Evolutionary conservation across 2,888 invertebrate genomes (phyloP).

Genomic region (Trichopoda pennipes): DNA sequence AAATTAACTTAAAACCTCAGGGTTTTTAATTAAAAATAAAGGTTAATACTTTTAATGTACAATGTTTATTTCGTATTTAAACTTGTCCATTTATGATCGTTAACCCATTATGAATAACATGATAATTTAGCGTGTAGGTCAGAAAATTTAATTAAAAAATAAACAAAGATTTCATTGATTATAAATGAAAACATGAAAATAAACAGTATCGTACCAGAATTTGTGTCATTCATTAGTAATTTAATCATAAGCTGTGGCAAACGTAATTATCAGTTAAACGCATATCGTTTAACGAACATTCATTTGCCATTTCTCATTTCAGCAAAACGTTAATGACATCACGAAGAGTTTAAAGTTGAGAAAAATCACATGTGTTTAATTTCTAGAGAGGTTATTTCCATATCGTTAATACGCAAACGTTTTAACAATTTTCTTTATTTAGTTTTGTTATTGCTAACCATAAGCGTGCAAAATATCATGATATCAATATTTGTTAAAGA

Average conservation of each 20-base stretch:
- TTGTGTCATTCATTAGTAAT: constrained; percentile 42
- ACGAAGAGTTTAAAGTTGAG: constrained; percentile 13
- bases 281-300: constrained; percentile 6
- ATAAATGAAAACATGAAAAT: constrained; percentile 21
- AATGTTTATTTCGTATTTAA: neutral
- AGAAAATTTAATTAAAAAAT: constrained; percentile 45
- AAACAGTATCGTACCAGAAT: constrained; percentile 23
- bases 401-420: neutral
- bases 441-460: neutral
- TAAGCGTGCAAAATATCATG: constrained; percentile 3
- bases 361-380: constrained; percentile 17
- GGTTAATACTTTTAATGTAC: neutral
- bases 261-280: constrained; percentile 2
- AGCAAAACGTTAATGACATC: constrained; percentile 26
- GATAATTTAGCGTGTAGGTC: constrained; percentile 45
- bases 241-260: constrained; percentile 19
- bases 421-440: neutral
- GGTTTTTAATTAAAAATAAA: no score
- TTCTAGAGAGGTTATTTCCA: constrained; percentile 39
- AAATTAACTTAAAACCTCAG: no score
- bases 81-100: neutral
- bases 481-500: constrained; percentile 50
- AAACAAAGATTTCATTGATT: constrained; percentile 40
- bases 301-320: neutral
- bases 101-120: constrained; percentile 6